Evolutionary conservation across 2,888 invertebrate species (phyloP).

Genomic region (Epicampocera succincta): DNA sequence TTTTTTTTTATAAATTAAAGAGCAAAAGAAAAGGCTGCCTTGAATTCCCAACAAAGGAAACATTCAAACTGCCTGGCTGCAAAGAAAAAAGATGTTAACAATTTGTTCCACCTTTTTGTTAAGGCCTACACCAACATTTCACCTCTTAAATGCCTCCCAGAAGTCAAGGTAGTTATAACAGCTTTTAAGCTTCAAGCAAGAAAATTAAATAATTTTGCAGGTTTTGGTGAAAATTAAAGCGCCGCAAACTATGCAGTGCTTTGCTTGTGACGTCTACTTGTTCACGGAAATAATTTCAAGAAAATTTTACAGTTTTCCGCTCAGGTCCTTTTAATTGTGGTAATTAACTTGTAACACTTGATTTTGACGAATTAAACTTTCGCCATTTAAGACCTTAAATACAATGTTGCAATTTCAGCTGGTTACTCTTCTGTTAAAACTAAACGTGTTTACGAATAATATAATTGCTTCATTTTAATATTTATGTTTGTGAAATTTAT

Average conservation of each 20-base stretch:
- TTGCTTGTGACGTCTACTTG: background rate
- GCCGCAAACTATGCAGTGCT: conserved; percentile 52
- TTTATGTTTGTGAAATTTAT: conserved; percentile 45
- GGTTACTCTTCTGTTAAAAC: background rate
- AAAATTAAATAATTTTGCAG: conserved; percentile 24
- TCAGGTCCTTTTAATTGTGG: conserved; percentile 35
- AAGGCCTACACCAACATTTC: background rate
- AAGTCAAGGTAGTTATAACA: conserved; percentile 34
- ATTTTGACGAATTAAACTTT: conserved; percentile 33
- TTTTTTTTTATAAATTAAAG: conserved; percentile 9
- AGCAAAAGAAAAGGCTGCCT: conserved; percentile 2
- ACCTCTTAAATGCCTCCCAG: background rate
- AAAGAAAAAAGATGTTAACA: too few relatives aligned
- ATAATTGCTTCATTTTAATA: conserved; percentile 35
- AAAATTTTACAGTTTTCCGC: conserved; percentile 28
- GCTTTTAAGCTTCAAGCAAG: conserved; percentile 3
- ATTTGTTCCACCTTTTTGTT: too few relatives aligned
- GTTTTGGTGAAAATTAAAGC: conserved; percentile 8
- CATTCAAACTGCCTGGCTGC: background rate
- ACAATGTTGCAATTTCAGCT: conserved; percentile 1
- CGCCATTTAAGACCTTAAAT: conserved; percentile 37
- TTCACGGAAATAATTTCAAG: background rate
- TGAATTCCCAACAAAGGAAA: background rate
- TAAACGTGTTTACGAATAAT: background rate
- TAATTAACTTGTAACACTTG: conserved; percentile 40